phyloP scores from a whole-genome alignment of 2,888 invertebrate genomes.

The Ectemnius lituratus region DNA sequence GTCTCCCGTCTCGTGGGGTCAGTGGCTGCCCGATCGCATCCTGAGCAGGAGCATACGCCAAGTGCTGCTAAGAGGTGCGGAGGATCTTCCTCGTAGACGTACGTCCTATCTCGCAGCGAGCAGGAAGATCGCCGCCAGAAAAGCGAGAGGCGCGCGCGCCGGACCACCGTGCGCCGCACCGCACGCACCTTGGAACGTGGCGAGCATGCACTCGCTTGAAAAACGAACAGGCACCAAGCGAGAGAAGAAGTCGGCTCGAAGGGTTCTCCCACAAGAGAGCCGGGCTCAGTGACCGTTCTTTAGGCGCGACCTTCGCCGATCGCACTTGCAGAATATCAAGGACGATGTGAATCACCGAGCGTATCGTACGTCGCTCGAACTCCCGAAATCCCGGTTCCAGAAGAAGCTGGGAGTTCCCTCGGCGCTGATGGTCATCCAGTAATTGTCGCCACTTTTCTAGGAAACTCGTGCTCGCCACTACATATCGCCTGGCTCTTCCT shows the following conservation, averaged over 20 bases:
- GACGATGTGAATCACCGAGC: too few species aligned
- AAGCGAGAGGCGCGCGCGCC: too few species aligned
- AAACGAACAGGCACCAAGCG: background rate
- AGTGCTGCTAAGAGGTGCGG: conserved; percentile 23
- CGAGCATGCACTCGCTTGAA: conserved; percentile 1
- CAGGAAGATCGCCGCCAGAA: too few species aligned
- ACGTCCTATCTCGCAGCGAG: conserved; percentile 50
- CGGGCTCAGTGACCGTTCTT: too few species aligned
- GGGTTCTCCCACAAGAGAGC: too few species aligned
- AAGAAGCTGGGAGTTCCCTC: too few species aligned
- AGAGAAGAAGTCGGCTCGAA: background rate
- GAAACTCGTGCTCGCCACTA: conserved; percentile 51
- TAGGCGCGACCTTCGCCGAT: too few species aligned
- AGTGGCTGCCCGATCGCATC: conserved; percentile 71
- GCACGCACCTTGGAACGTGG: conserved; percentile 25
- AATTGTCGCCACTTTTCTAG: conserved; percentile 38
- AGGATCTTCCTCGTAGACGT: conserved; percentile 35
- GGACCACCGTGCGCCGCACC: conserved; percentile 13
- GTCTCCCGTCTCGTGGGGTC: conserved; percentile 58
- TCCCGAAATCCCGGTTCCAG: too few species aligned
- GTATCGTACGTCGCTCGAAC: too few species aligned
- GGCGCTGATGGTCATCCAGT: conserved; percentile 12
- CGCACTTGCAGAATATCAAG: too few species aligned
- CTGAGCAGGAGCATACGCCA: conserved; percentile 63
- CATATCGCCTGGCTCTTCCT: conserved; percentile 39